Percentiles rank a stretch among this genome's conserved stretches.
Evolutionary conservation across 2,113 vertebrate species (phyloP).

Genomic region (Ameiurus melas): DNA sequence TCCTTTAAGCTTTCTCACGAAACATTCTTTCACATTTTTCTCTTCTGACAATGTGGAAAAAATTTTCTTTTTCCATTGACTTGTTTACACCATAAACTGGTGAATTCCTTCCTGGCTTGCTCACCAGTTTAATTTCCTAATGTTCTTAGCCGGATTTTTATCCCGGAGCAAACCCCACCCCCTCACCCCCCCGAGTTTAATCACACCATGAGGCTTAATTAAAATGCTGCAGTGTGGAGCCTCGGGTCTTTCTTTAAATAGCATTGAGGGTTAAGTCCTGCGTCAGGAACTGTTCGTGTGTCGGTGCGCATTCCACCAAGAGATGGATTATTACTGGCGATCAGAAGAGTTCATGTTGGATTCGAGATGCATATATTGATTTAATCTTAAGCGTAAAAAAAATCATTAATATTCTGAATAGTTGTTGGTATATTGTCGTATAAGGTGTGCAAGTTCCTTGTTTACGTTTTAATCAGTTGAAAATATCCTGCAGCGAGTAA

Average conservation of each 20-base stretch:
- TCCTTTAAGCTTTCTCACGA: not conserved
- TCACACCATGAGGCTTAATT: conserved; percentile 46
- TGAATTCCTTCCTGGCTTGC: not conserved
- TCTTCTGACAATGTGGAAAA: not conserved
- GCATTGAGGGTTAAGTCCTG: conserved; percentile 51
- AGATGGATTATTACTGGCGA: not conserved
- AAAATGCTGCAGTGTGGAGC: conserved; percentile 23
- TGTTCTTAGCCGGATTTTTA: not conserved
- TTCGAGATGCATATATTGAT: not conserved
- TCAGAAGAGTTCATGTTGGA: not conserved
- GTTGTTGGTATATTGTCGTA: not conserved
- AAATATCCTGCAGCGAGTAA: not conserved
- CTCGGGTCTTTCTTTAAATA: conserved; percentile 42
- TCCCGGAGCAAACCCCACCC: too few relatives aligned
- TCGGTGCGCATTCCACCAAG: not conserved
- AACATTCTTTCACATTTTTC: not conserved
- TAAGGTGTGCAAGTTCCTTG: not conserved
- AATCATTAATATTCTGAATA: not conserved
- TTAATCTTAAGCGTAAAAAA: not conserved
- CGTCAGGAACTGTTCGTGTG: conserved; percentile 42
- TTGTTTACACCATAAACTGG: conserved; percentile 1
- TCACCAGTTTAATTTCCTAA: not conserved
- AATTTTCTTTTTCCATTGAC: not conserved
- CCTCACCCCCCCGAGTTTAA: conserved; percentile 30
- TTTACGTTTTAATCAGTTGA: not conserved